phyloP scores from a whole-genome alignment of 35 echinoderm and acorn worm genomes.

The Antedon bifida region DNA sequence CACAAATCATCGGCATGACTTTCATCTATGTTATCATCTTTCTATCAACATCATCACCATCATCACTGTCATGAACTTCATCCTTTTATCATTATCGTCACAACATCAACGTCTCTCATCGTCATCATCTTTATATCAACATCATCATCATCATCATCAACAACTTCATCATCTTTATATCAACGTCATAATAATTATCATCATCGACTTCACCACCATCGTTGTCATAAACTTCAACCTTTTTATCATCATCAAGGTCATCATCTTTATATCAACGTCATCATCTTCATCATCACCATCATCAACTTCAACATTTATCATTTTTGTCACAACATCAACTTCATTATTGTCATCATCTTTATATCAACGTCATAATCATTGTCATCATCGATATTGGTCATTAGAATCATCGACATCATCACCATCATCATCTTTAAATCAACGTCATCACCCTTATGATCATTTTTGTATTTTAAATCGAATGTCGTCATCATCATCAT shows the following conservation, averaged over 20 bases:
- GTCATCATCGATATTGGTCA: background rate
- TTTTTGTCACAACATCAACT: background rate
- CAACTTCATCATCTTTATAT: too few species aligned
- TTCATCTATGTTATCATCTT: background rate
- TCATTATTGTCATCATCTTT: background rate
- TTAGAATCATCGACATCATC: background rate
- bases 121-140: background rate
- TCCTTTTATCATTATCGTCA: too few species aligned
- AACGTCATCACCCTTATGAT: background rate
- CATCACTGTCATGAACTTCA: background rate
- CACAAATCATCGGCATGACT: background rate
- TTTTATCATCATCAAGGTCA: background rate
- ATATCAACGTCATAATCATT: slow-evolving; percentile 3
- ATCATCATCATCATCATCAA: background rate
- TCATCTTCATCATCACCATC: background rate
- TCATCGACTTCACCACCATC: slow-evolving; percentile 8
- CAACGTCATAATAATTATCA: slow-evolving; percentile 5
- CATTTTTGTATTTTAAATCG: background rate
- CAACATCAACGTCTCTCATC: background rate
- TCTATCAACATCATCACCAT: background rate
- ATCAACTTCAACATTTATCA: background rate
- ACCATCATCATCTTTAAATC: background rate
- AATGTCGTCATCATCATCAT: background rate
- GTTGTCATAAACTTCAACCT: background rate
- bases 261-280: background rate